Conservation (phyloP, 1,140 invertebrate genomes). For the Temnothorax curvispinosus region DNA sequence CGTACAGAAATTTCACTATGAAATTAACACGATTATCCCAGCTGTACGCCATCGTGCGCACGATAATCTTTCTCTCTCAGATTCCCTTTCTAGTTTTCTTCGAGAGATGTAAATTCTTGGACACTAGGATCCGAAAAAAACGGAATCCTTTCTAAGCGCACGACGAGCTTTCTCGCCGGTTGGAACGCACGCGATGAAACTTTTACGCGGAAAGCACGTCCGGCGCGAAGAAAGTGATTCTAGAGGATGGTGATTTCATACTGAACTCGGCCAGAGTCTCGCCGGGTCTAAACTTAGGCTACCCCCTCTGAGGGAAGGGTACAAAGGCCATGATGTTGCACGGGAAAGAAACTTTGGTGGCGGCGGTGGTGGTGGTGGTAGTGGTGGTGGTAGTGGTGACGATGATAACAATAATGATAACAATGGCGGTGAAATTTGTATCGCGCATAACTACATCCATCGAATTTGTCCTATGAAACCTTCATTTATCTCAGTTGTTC, state of each 20-base stretch:
- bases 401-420: slow-evolving; percentile 43
- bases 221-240: slow-evolving; percentile 53
- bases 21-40: slow-evolving; percentile 93
- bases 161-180: background rate
- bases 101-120: too few species aligned
- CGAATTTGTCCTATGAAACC: slow-evolving; percentile 22
- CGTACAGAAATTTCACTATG: slow-evolving; percentile 92
- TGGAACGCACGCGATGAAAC: background rate
- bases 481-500: background rate
- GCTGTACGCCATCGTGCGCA: slow-evolving; percentile 88
- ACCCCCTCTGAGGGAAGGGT: slow-evolving; percentile 60
- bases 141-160: background rate
- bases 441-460: background rate
- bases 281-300: slow-evolving; percentile 68
- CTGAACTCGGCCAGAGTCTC: slow-evolving; percentile 64
- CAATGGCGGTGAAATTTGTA: background rate
- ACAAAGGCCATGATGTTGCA: slow-evolving; percentile 4
- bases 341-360: background rate
- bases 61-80: background rate
- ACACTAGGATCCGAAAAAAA: background rate
- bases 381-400: background rate
- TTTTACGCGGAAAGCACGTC: background rate
- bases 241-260: slow-evolving; percentile 68
- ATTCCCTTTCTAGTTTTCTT: background rate
- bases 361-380: background rate